Percentiles rank a stretch among this genome's conserved stretches.
phyloP scores from a whole-genome alignment of 2,797 vertebrate genomes.

The Otolemur crassicaudatus region DNA sequence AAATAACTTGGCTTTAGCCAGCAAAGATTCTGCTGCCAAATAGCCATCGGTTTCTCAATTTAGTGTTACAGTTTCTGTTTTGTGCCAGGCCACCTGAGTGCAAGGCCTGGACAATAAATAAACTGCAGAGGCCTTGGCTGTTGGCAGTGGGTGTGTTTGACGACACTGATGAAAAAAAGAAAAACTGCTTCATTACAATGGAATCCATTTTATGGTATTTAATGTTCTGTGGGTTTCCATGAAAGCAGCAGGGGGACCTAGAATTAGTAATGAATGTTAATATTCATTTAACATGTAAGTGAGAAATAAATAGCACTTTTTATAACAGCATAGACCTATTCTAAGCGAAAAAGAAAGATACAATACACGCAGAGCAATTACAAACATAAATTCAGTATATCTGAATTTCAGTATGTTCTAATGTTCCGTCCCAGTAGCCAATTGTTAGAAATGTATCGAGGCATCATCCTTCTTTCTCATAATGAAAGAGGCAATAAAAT shows the following conservation, averaged over 20 bases:
- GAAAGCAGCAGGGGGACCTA: neutral
- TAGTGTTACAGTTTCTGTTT: neutral
- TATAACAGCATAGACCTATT: neutral
- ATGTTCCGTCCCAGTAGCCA: neutral
- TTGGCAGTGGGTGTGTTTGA: neutral
- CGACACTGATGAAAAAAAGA: neutral
- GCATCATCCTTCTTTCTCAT: conserved; percentile 11
- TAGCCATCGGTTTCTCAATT: neutral
- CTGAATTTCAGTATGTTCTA: conserved; percentile 4
- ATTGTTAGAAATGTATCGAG: conserved; percentile 43
- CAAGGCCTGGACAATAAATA: neutral
- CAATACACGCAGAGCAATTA: neutral
- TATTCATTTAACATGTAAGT: conserved; percentile 26
- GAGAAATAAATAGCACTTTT: neutral
- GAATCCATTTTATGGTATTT: neutral
- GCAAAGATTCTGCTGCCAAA: neutral
- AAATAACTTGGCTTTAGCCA: neutral
- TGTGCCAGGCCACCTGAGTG: neutral
- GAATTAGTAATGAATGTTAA: conserved; percentile 29
- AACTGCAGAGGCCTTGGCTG: neutral
- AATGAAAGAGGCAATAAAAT: conserved; percentile 39
- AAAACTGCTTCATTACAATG: neutral
- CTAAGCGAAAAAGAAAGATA: neutral
- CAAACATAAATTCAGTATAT: conserved; percentile 40
- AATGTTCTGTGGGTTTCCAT: conserved; percentile 23